Percentiles rank a stretch among this genome's conserved stretches.
Evolutionary conservation across 1,140 invertebrate genomes (phyloP).

Genomic region (Elysia chlorotica): DNA sequence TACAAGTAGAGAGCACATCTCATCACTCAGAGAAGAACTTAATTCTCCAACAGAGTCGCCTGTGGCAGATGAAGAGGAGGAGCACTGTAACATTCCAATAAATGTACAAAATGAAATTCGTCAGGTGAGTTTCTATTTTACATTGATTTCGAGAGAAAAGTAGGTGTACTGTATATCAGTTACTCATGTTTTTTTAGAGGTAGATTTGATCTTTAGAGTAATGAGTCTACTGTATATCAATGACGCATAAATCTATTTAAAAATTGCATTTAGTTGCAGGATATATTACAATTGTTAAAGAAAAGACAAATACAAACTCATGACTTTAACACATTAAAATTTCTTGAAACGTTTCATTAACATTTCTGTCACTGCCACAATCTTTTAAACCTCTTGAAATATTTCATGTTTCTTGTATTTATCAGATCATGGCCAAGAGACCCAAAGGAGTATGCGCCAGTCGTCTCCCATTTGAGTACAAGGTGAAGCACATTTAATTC

Average conservation of each 20-base stretch:
- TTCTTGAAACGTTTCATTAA: not conserved
- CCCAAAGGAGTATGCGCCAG: constrained; percentile 44
- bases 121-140: constrained; percentile 14
- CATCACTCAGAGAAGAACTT: not conserved
- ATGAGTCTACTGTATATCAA: not conserved
- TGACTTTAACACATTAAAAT: not conserved
- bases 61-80: not conserved
- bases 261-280: not conserved
- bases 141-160: too few species aligned
- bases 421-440: constrained; percentile 37
- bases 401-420: too few species aligned
- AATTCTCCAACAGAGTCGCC: not conserved
- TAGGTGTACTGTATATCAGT: not conserved
- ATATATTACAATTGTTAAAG: not conserved
- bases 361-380: constrained; percentile 23
- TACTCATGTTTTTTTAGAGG: not conserved
- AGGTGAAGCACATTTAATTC: constrained; percentile 31
- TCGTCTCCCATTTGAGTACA: constrained; percentile 31
- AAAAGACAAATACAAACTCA: too few species aligned
- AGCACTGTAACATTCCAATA: not conserved
- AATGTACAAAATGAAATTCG: constrained; percentile 16
- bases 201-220: not conserved
- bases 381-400: too few species aligned
- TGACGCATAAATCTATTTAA: not conserved
- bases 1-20: not conserved